Conservation (phyloP, 2,797 vertebrate species). For the Dryobates pubescens region DNA sequence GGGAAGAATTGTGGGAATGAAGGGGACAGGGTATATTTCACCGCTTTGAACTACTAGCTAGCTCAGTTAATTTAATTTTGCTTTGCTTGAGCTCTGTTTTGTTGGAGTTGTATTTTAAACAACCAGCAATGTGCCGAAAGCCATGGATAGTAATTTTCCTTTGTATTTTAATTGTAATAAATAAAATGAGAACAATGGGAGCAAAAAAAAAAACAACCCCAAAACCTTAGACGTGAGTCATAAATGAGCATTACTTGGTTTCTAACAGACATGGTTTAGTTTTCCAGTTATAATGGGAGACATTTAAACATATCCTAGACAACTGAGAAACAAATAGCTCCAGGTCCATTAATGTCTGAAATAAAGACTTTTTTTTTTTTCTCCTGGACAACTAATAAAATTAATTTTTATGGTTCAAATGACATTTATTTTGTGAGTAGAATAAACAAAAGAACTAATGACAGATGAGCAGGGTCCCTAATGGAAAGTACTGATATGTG, state of each 20-base stretch:
- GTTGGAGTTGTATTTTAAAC: slow-evolving; percentile 43
- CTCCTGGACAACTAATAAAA: not conserved
- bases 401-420: not conserved
- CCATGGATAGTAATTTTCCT: slow-evolving; percentile 43
- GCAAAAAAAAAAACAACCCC: not conserved
- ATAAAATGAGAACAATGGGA: slow-evolving; percentile 58
- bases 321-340: not conserved
- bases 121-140: slow-evolving; percentile 29
- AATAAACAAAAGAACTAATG: slow-evolving; percentile 13
- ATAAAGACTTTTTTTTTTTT: not conserved
- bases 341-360: not conserved
- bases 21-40: slow-evolving; percentile 43
- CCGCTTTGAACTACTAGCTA: slow-evolving; percentile 64
- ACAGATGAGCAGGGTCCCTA: not conserved
- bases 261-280: slow-evolving; percentile 25
- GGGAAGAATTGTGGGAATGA: slow-evolving; percentile 34
- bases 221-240: slow-evolving; percentile 15
- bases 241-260: slow-evolving; percentile 44
- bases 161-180: slow-evolving; percentile 54
- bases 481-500: not conserved
- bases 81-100: not conserved
- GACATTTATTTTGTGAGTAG: not conserved
- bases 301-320: not conserved
- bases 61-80: slow-evolving; percentile 56
- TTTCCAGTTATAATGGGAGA: slow-evolving; percentile 28